Conservation (phyloP, 2,797 vertebrate species). For the Pseudomugil tenellus region DNA sequence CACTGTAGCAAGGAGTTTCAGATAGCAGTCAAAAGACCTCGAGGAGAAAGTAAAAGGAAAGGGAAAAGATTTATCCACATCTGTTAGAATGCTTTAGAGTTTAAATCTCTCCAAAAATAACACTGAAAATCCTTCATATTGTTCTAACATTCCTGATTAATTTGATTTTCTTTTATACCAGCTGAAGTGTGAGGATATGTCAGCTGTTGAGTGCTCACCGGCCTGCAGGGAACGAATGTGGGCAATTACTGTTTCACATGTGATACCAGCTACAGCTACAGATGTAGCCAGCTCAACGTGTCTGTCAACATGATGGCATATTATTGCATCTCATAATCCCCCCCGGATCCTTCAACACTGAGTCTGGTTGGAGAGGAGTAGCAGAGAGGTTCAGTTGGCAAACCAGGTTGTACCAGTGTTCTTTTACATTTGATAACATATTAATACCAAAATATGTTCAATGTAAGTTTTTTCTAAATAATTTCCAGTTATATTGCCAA, state of each 20-base stretch:
- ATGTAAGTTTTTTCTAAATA: conserved; percentile 7
- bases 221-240: conserved; percentile 25
- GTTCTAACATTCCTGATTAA: conserved; percentile 34
- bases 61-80: conserved; percentile 52
- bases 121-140: conserved; percentile 7
- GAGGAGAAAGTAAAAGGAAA: conserved; percentile 42
- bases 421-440: conserved; percentile 21
- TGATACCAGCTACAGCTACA: conserved; percentile 48
- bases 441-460: conserved; percentile 11
- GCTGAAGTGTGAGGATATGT: conserved; percentile 10
- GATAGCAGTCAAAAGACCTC: conserved; percentile 54
- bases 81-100: conserved; percentile 49
- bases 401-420: conserved; percentile 11
- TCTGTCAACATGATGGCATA: conserved; percentile 63
- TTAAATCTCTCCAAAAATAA: conserved; percentile 21
- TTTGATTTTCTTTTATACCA: conserved; percentile 12
- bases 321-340: conserved; percentile 70
- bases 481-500: not conserved
- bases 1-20: conserved; percentile 55
- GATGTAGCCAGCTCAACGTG: conserved; percentile 59
- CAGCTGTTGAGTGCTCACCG: conserved; percentile 24
- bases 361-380: conserved; percentile 36
- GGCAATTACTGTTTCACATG: conserved; percentile 42
- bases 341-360: conserved; percentile 52
- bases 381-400: conserved; percentile 23